These are phyloP conservation scores for Haliaeetus leucogaster DNA, from an alignment of 2,113 vertebrate genomes.

Conservation along the genomic window DNA sequence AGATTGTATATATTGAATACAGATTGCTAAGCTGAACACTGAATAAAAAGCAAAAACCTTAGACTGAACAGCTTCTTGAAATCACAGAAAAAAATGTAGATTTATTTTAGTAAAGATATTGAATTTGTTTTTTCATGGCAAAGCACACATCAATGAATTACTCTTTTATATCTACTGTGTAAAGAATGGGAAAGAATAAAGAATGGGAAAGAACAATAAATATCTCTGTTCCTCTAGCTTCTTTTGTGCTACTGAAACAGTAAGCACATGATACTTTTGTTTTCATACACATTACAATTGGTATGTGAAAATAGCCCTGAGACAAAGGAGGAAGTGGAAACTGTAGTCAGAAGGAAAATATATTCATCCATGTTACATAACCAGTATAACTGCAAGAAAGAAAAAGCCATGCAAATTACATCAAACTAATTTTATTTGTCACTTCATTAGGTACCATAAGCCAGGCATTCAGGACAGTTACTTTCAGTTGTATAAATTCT, in stretches of 20 bases:
- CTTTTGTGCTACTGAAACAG: not conserved
- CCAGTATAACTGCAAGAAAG: not conserved
- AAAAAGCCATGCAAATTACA: not conserved
- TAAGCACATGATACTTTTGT: not conserved
- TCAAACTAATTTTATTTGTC: not conserved
- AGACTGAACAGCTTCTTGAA: not conserved
- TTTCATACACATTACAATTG: not conserved
- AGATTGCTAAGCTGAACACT: not conserved
- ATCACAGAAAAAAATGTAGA: not conserved
- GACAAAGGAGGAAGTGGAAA: not conserved
- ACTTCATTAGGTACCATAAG: not conserved
- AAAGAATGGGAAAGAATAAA: not conserved
- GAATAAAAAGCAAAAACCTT: not conserved
- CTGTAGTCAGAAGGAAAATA: not conserved
- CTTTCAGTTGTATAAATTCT: not conserved
- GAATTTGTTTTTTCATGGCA: not conserved
- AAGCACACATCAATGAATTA: not conserved
- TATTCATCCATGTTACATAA: not conserved
- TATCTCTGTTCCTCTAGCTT: not conserved
- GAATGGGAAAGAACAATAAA: not conserved
- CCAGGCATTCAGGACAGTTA: not conserved
- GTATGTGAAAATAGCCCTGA: not conserved
- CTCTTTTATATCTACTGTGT: not conserved
- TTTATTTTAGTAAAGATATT: not conserved
- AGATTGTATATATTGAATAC: not conserved